phyloP scores from a whole-genome alignment of 2,797 vertebrate genomes.

The Echeneis naucrates region DNA sequence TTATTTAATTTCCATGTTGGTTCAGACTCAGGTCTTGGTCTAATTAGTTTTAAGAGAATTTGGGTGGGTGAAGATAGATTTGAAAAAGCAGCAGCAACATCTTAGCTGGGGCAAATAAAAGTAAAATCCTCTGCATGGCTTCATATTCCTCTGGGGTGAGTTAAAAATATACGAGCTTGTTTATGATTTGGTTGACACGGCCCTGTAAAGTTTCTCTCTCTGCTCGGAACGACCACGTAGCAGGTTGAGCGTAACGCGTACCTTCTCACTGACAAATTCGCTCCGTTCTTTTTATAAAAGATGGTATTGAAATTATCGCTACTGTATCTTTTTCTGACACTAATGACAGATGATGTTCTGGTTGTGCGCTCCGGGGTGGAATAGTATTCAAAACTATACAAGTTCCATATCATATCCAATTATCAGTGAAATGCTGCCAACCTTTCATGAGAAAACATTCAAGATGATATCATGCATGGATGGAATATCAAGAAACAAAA shows the following conservation, averaged over 20 bases:
- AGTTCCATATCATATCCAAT: conserved; percentile 1
- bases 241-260: background rate
- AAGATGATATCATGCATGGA: conserved; percentile 26
- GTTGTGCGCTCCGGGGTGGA: conserved; percentile 10
- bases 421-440: conserved; percentile 35
- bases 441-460: conserved; percentile 7
- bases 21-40: no score
- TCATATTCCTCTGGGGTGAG: no score
- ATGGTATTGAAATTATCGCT: background rate
- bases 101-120: background rate
- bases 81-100: no score
- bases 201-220: background rate
- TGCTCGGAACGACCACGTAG: background rate
- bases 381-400: conserved; percentile 5
- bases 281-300: conserved; percentile 3
- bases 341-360: conserved; percentile 18
- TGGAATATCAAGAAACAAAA: conserved; percentile 32
- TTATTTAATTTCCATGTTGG: no score
- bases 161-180: background rate
- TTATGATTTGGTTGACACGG: background rate
- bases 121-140: background rate
- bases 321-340: conserved; percentile 18
- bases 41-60: background rate
- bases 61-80: no score
- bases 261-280: conserved; percentile 2